A percentile compares a stretch with the other conserved stretches of the same genome.
phyloP scores from a whole-genome alignment of 1,140 invertebrate species.

The Lucilia cuprina region DNA sequence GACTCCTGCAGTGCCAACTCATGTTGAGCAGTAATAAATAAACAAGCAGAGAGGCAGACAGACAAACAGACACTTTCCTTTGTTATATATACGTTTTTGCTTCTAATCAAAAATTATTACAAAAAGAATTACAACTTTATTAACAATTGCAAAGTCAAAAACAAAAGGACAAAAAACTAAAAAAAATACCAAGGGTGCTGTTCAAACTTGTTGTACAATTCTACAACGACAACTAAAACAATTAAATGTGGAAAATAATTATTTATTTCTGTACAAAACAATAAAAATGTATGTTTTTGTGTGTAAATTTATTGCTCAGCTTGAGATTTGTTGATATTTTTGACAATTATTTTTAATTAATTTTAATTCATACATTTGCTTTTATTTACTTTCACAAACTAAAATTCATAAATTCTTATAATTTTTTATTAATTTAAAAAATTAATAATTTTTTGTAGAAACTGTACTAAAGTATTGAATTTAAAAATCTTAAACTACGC shows the following conservation, averaged over 20 bases:
- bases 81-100: background rate
- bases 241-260: too few relatives aligned
- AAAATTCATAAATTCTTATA: too few relatives aligned
- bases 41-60: background rate
- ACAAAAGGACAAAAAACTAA: background rate
- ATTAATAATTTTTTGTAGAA: too few relatives aligned
- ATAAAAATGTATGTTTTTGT: too few relatives aligned
- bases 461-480: background rate
- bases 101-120: constrained; percentile 16
- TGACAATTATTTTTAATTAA: background rate
- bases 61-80: background rate
- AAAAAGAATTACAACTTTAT: background rate
- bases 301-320: background rate
- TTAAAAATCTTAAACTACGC: background rate
- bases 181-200: background rate
- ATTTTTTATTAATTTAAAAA: too few relatives aligned
- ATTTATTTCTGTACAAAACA: too few relatives aligned
- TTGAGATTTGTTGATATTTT: background rate
- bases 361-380: background rate
- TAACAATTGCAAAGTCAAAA: background rate
- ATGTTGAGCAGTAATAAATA: constrained; percentile 30
- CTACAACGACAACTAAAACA: background rate
- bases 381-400: too few relatives aligned
- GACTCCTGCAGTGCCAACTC: constrained; percentile 20
- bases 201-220: background rate